Evolutionary conservation across 2,113 vertebrate species (phyloP).

Genomic region (Panthera tigris): DNA sequence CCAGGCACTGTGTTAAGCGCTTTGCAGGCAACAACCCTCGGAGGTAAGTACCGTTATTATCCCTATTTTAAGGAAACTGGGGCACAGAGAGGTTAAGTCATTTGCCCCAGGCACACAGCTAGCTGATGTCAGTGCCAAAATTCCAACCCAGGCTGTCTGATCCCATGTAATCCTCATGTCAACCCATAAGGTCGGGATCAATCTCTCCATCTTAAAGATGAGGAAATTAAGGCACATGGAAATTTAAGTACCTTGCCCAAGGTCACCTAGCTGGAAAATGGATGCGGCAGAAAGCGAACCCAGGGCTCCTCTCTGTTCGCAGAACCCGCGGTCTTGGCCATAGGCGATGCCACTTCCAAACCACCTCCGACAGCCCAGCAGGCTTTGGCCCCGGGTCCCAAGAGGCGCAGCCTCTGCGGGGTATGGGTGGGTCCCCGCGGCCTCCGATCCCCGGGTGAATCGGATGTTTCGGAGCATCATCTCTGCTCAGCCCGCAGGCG

Average conservation of each 20-base stretch:
- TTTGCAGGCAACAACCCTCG: conserved; percentile 51
- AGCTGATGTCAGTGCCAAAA: conserved; percentile 9
- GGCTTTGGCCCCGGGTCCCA: conserved; percentile 28
- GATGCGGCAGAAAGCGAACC: conserved; percentile 68
- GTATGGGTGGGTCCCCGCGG: conserved; percentile 5
- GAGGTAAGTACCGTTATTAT: conserved; percentile 69
- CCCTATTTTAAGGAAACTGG: conserved; percentile 32
- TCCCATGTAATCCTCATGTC: not conserved
- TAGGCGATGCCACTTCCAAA: conserved; percentile 51
- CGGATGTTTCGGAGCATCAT: not conserved
- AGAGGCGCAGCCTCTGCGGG: conserved; percentile 30
- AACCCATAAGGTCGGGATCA: not conserved
- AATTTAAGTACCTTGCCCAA: conserved; percentile 70
- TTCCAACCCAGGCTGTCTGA: conserved; percentile 9
- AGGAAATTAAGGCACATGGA: conserved; percentile 60
- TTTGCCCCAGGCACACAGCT: conserved; percentile 59
- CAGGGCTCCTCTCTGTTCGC: conserved; percentile 68
- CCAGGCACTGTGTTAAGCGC: conserved; percentile 56
- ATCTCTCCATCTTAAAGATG: conserved; percentile 72
- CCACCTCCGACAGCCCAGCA: conserved; percentile 46
- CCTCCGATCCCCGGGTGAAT: conserved; percentile 33
- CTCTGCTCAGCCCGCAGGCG: not conserved
- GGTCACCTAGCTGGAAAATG: conserved; percentile 74
- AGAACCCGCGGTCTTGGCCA: conserved; percentile 66
- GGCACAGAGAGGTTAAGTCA: conserved; percentile 62